Conservation (phyloP, 2,888 invertebrate genomes). For the Ormia ochracea region DNA sequence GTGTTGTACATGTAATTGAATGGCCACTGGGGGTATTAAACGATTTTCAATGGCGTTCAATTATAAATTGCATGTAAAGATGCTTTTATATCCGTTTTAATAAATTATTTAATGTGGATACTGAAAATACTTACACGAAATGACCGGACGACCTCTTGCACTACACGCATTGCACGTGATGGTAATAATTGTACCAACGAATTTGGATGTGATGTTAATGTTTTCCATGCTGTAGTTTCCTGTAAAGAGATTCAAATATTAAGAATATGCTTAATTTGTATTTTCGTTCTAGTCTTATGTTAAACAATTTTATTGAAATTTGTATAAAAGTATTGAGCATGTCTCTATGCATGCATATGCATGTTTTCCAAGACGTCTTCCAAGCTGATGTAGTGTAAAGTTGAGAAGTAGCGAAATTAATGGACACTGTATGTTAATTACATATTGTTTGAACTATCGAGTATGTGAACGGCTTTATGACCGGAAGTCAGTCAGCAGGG, state of each 20-base stretch:
- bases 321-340: neutral
- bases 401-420: too few relatives aligned
- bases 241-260: constrained; percentile 64
- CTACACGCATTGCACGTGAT: constrained; percentile 76
- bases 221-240: constrained; percentile 77
- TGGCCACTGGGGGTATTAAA: neutral
- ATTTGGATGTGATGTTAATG: constrained; percentile 76
- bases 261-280: neutral
- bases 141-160: constrained; percentile 76
- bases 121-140: constrained; percentile 72
- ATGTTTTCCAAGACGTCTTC: too few relatives aligned
- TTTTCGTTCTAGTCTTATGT: too few relatives aligned
- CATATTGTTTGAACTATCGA: too few relatives aligned
- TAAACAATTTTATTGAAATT: neutral
- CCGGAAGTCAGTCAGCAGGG: too few relatives aligned
- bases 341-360: too few relatives aligned
- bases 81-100: neutral
- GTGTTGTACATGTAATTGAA: neutral
- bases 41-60: neutral
- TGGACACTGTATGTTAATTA: too few relatives aligned
- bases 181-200: constrained; percentile 75
- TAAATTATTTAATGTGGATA: neutral
- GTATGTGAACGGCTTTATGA: too few relatives aligned
- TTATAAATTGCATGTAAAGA: neutral
- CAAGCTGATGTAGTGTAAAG: too few relatives aligned